Percentiles rank a stretch among this genome's conserved stretches.
Conservation (phyloP, 2,113 vertebrate species). For the Stigmatopora argus region DNA sequence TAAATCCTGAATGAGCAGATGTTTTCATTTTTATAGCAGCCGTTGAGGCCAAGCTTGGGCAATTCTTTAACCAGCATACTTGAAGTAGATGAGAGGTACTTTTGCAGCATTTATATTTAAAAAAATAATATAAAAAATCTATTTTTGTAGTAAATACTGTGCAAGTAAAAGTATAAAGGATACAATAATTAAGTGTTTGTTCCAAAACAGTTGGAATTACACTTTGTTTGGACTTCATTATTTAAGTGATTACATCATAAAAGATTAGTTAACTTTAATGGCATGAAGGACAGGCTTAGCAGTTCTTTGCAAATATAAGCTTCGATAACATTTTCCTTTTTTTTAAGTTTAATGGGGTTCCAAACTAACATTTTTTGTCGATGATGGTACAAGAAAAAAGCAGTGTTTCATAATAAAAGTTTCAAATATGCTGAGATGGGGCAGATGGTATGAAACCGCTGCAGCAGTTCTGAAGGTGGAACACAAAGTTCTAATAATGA, state of each 20-base stretch:
- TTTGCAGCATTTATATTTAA: conserved; percentile 44
- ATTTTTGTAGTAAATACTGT: conserved; percentile 11
- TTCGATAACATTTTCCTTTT: too few species aligned
- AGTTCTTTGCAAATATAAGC: not conserved
- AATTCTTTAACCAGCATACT: conserved; percentile 44
- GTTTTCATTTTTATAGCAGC: conserved; percentile 65
- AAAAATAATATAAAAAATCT: conserved; percentile 54
- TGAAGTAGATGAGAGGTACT: conserved; percentile 58
- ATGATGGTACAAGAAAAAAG: too few species aligned
- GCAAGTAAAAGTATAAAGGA: not conserved
- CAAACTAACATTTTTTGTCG: too few species aligned
- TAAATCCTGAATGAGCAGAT: conserved; percentile 66
- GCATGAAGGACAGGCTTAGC: not conserved
- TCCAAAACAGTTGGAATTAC: not conserved
- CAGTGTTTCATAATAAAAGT: too few species aligned
- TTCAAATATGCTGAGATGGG: too few species aligned
- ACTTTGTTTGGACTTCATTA: not conserved
- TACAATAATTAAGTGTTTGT: not conserved
- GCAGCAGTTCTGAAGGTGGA: too few species aligned
- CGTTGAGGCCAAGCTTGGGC: conserved; percentile 46
- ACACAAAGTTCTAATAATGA: too few species aligned
- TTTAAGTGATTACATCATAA: not conserved
- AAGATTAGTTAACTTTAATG: not conserved
- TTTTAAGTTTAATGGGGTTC: too few species aligned
- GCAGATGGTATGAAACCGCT: too few species aligned